Base-by-base conservation (phyloP, 2,888 invertebrate genomes). In the Metellina segmentata region DNA sequence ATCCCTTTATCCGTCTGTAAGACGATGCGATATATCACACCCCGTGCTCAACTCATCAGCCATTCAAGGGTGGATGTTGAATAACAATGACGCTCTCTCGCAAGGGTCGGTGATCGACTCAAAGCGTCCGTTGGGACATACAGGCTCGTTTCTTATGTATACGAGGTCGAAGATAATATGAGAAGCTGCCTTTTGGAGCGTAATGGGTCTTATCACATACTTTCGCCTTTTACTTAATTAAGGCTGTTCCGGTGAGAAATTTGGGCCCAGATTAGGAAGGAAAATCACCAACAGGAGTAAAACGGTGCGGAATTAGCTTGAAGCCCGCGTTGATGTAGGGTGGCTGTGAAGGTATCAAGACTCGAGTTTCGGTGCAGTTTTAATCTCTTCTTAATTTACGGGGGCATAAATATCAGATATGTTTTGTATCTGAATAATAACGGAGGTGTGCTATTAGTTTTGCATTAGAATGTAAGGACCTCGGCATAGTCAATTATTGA, bases 41-140 rank as follows among this genome's bases (percentile, higher is more conserved):
- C 16, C 75, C 69, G 20, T 49, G 77, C 83, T 52, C 75, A 72
- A 77, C 85, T 85, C 90, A 90, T 90, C 85, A 85, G 69, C 79
- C 71, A 90, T 90, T 90, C 90, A 81, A 52, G 75, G 90, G 81
- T 19, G 85, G 70, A 85, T 85, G 85, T 85, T 90, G 90, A 90
- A 90, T 90, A 90, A 90, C 90, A 90, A 90, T 90, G 85, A 90
- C 34, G 34, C 34, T 34, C 34, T 34, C 34, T 34, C 34, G 34
- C 4, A 34, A 34, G 81, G 71, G 88, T 74, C 72, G 72, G 74
- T 71, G 89, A 89, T 89, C 71, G 89, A 72, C 89, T 79, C 83
- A 53, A 85, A 79, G 69, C 74, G 90, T 85, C 90, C 85, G n/a
- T 75, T n/a, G 85, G 90, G 90, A 85, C 81, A 49, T 7, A n/a